These are phyloP conservation scores for Montipora capricornis DNA, from an alignment of 64 coral and sea anemone species.

Conservation along the genomic window DNA sequence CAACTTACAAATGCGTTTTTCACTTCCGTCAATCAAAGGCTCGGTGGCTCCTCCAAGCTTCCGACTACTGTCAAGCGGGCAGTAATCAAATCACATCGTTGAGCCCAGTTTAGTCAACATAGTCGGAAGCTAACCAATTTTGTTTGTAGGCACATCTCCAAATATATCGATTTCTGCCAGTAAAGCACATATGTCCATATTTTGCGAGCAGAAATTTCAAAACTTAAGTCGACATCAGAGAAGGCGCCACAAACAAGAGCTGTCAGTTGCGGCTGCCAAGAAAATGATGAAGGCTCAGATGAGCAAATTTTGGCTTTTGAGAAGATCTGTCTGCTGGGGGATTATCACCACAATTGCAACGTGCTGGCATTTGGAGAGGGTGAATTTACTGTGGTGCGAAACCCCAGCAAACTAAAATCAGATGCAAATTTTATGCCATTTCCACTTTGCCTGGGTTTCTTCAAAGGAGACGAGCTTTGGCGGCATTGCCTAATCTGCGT, in stretches of 20 bases:
- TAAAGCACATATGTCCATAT: not conserved
- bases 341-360: slow-evolving; percentile 75
- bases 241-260: slow-evolving; percentile 34
- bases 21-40: too few species aligned
- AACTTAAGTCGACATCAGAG: not conserved
- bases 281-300: not conserved
- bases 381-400: slow-evolving; percentile 60
- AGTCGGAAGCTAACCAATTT: too few species aligned
- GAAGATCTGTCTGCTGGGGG: slow-evolving; percentile 20
- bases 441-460: slow-evolving; percentile 49
- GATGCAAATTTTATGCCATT: slow-evolving; percentile 1
- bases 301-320: slow-evolving; percentile 31
- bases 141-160: too few species aligned
- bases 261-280: slow-evolving; percentile 25
- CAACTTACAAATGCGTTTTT: too few species aligned
- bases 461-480: slow-evolving; percentile 58
- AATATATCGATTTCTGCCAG: not conserved
- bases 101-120: too few species aligned
- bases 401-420: slow-evolving; percentile 5
- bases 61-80: too few species aligned
- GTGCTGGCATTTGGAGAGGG: slow-evolving; percentile 35
- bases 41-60: too few species aligned
- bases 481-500: slow-evolving; percentile 21
- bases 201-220: slow-evolving; percentile 1
- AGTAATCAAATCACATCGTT: too few species aligned